Evolutionary conservation across 2,888 invertebrate genomes (phyloP).

Genomic region (Sabatieria punctata): DNA sequence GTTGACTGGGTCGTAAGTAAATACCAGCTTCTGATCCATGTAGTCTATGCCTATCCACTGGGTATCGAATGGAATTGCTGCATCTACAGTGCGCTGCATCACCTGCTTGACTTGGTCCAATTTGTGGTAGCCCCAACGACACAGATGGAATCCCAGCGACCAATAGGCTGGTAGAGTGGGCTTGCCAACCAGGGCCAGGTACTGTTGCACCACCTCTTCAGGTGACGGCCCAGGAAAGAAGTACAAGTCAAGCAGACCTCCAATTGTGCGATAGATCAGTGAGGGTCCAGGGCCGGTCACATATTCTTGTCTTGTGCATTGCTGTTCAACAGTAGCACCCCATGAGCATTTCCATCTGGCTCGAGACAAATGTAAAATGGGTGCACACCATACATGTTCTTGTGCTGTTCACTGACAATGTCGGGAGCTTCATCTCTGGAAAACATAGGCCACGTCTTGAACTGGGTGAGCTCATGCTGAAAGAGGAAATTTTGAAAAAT

Average conservation of each 20-base stretch:
- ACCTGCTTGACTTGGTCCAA: neutral
- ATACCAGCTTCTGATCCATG: conserved; percentile 56
- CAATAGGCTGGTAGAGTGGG: conserved; percentile 47
- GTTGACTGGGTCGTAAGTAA: conserved; percentile 49
- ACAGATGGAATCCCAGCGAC: conserved; percentile 60
- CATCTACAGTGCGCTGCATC: neutral
- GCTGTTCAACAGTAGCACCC: conserved; percentile 3
- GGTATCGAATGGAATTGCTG: conserved; percentile 34
- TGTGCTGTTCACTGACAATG: too few species aligned
- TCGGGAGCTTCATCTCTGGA: conserved; percentile 23
- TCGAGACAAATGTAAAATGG: conserved; percentile 6
- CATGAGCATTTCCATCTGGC: neutral
- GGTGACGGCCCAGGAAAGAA: conserved; percentile 54
- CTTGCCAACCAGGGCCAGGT: conserved; percentile 51
- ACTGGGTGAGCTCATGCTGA: too few species aligned
- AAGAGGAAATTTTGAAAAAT: too few species aligned
- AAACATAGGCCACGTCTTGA: conserved; percentile 24
- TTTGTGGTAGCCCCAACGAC: conserved; percentile 42
- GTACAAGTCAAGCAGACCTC: conserved; percentile 62
- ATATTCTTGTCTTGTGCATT: conserved; percentile 3
- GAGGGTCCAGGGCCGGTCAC: conserved; percentile 3
- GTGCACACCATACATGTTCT: conserved; percentile 6
- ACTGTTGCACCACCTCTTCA: conserved; percentile 43
- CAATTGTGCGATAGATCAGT: conserved; percentile 39
- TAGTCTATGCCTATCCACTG: conserved; percentile 67